Base-by-base conservation (phyloP, 2,888 invertebrate genomes). In the Polydrusus tereticollis region DNA sequence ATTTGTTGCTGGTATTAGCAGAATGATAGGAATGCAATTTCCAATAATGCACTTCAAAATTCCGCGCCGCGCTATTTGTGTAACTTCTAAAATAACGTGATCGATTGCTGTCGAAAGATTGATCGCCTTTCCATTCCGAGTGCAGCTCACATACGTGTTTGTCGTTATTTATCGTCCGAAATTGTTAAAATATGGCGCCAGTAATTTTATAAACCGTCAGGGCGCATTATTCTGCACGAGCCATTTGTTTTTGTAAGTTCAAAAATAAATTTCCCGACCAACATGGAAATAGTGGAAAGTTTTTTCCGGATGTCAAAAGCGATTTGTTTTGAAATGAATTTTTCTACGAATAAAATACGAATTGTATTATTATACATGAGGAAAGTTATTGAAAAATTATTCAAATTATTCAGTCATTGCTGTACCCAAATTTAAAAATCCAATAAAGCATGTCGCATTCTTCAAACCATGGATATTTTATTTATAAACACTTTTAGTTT, bases 31-130 rank as follows among this genome's bases (percentile, higher is more conserved):
- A 36, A 57, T 58, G 33, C 20, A 72, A 63, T 47, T 57, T 72
- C 62, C 36, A 67, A 72, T 72, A 72, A 55, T 67, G 58, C 60
- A 63, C 43, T 66, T 33, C 21, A 45, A 67, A 57, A 67, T 71
- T 71, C 65, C 72, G 18, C 69, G 67, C 64, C 74, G 45, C 66
- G 69, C 78, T 79, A 77, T 79, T 78, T 76, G 77, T 77, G 77
- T 70, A 75, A 71, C 77, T 77, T 78, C 77, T 78, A 79, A 80
- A 80, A 80, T 80, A 80, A 77, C 74, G 77, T 79, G 80, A 80
- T 80, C 76, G 76, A 80, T 80, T 77, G 74, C 67, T 73, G 73
- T 76, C 73, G 69, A 73, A 74, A 76, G 77, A 79, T 79, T 78
- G 79, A 79, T 79, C 75, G 69, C 76, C 76, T 75, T 76, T 76